Conservation (phyloP, 2,888 invertebrate species). For the Drosophila paramelanica region DNA sequence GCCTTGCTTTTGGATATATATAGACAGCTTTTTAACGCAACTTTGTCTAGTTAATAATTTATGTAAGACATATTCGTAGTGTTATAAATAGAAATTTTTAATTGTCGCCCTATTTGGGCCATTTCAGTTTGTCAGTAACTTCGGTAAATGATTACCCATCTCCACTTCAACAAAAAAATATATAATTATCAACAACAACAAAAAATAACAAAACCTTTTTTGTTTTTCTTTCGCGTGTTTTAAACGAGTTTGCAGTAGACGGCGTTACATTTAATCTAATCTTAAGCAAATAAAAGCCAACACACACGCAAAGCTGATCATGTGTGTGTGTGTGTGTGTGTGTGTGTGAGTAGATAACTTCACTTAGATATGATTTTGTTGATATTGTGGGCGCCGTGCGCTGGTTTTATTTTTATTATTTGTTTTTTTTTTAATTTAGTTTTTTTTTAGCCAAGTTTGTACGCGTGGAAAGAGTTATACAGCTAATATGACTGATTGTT, state of each 20-base stretch:
- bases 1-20: no score
- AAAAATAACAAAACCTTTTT: constrained; percentile 13
- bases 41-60: no score
- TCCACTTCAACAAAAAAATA: constrained; percentile 2
- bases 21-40: no score
- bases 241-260: constrained; percentile 34
- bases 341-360: constrained; percentile 30
- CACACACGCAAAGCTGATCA: not conserved
- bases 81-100: not conserved
- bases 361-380: constrained; percentile 52
- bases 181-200: not conserved
- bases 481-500: constrained; percentile 63
- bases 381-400: constrained; percentile 34
- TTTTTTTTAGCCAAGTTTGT: constrained; percentile 27
- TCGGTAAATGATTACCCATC: constrained; percentile 5
- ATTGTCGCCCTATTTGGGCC: not conserved
- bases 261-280: constrained; percentile 70
- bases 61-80: not conserved
- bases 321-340: constrained; percentile 8
- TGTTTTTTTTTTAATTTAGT: constrained; percentile 19
- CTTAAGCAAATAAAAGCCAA: constrained; percentile 60
- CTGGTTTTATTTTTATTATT: constrained; percentile 15
- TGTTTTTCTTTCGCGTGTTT: constrained; percentile 28
- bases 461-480: constrained; percentile 46
- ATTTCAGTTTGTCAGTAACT: constrained; percentile 1